These are phyloP conservation scores for Noctua comes DNA, from an alignment of 2,888 invertebrate genomes.

Conservation along the genomic window DNA sequence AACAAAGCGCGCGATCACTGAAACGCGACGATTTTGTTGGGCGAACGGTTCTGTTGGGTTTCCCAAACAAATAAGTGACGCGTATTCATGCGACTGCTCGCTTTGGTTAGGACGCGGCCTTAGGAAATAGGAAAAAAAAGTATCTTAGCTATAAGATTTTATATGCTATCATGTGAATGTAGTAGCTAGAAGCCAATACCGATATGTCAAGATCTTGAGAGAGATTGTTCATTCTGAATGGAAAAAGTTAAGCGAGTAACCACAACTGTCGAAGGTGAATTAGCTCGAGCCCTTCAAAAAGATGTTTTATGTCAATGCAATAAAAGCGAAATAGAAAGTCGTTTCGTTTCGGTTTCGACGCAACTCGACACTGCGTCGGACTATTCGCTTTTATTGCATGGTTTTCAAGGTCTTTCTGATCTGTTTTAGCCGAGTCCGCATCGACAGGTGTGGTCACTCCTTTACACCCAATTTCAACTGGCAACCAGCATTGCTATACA, in stretches of 20 bases:
- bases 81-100: not conserved
- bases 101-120: not conserved
- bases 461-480: not conserved
- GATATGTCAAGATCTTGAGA: not conserved
- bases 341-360: not conserved
- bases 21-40: not conserved
- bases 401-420: not conserved
- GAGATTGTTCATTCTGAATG: not conserved
- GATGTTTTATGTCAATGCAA: not conserved
- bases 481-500: not conserved
- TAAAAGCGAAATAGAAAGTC: not conserved
- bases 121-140: not conserved
- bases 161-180: slow-evolving; percentile 16
- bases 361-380: not conserved
- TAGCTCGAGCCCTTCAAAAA: not conserved
- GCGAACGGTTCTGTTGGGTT: not conserved
- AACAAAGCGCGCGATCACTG: not conserved
- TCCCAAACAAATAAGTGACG: not conserved
- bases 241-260: not conserved
- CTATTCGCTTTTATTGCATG: not conserved
- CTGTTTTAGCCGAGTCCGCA: not conserved
- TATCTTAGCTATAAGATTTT: slow-evolving; percentile 17
- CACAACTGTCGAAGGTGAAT: not conserved
- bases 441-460: not conserved
- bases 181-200: slow-evolving; percentile 24